Base-by-base conservation (phyloP, 2,888 invertebrate species). In the Smittia aterrima region DNA sequence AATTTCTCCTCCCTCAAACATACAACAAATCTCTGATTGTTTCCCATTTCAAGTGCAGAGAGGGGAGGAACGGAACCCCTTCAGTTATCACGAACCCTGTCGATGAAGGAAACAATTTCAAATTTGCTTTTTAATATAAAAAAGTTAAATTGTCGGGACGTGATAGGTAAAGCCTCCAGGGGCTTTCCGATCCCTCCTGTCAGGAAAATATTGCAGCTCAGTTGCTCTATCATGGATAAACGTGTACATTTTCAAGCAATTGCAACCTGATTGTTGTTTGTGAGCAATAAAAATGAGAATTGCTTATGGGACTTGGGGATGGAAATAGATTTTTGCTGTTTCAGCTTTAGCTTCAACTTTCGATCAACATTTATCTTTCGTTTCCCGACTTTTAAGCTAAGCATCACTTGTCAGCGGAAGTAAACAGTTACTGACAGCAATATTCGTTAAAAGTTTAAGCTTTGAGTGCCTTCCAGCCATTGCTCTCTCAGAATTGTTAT, bases 121-220 rank as follows among this genome's bases (percentile, higher is more conserved):
- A 58, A 58, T 58, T 58, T 58, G 58, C 20, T 58, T 58, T 67
- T 67, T 67, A 40, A 67, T 67, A 41, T 47, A 18, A 32, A 38
- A 66, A 67, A 67, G 67, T 67, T 67, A 67, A 67, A 67, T 67
- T 47, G 67, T 38, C 25, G 67, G 67, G 32, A 67, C 67, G 67
- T 67, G 67, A 47, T 67, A 67, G 67, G 47, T 47, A 47, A 67
- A 67, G 40, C 41, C 67, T 67, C 67, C 1, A 47, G 40, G 67
- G 67, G 67, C 41, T 67, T 47, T 18, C 18, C 4, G 22, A 58
- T 58, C 58, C 22, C 53, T 47, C 53, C 9, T 58, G 58, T 58
- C 58, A 58, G 18, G 58, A 58, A 58, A 18, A 20, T 18, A 20
- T 22, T 58, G 58, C 58, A 58, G 22, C 18, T 58, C 58, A 22